phyloP scores from a whole-genome alignment of 2,797 vertebrate genomes.

The Protonibea diacanthus region DNA sequence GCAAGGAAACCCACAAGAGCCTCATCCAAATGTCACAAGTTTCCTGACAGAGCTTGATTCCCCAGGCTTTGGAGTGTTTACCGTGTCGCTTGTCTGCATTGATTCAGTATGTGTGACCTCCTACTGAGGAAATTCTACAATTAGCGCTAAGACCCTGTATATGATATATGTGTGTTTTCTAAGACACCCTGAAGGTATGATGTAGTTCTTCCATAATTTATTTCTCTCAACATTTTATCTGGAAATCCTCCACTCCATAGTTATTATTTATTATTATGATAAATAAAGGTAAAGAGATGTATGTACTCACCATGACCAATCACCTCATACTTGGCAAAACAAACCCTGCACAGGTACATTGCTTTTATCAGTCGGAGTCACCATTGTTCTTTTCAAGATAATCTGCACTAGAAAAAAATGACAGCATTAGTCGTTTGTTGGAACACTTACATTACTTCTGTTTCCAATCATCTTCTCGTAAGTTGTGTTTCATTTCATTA shows the following conservation, averaged over 20 bases:
- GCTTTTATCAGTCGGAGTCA: not conserved
- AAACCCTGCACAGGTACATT: not conserved
- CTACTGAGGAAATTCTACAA: not conserved
- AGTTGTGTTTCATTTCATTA: not conserved
- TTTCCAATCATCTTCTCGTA: not conserved
- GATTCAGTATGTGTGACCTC: slow-evolving; percentile 22
- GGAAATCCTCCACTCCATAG: not conserved
- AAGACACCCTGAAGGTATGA: not conserved
- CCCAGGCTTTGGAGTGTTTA: slow-evolving; percentile 47
- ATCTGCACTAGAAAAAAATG: not conserved
- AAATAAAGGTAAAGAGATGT: not conserved
- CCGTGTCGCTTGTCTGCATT: slow-evolving; percentile 26
- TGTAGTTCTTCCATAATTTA: not conserved
- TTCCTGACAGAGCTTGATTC: slow-evolving; percentile 51
- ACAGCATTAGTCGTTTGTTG: not conserved
- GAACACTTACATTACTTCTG: not conserved
- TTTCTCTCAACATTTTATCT: not conserved
- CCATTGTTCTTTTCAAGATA: not conserved
- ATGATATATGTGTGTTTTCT: not conserved
- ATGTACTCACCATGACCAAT: not conserved
- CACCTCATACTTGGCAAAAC: not conserved
- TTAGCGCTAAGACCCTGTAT: not conserved
- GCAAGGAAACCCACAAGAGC: slow-evolving; percentile 68
- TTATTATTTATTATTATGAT: not conserved
- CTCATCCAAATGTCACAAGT: slow-evolving; percentile 78